Evolutionary conservation across 1,140 invertebrate species (phyloP), one percentile per base, ranked within the genome.

Genomic region (Caerostris extrusa): DNA sequence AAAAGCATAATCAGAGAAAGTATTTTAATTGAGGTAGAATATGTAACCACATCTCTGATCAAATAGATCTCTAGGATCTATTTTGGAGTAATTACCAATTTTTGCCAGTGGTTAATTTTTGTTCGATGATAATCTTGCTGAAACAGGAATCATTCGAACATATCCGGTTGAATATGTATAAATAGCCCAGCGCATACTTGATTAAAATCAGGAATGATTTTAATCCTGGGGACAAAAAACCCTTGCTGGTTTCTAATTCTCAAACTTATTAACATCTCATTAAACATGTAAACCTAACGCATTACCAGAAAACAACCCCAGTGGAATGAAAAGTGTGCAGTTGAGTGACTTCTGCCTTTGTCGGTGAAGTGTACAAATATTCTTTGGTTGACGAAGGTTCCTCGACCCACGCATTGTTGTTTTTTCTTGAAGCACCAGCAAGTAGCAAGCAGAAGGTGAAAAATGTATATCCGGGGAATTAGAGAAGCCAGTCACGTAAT

Each of bases 401-500:
- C n/a, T 71, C 87, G 87, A 64, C 50, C 71, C 71, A 19, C 50
- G 34, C 34, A 19, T 50, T 34, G 34, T 34, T 64, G 7, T 64
- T 64, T 7, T 64, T 64, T 64, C 17, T 5, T 34, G 71, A 17
- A 53, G 19, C 71, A 57, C 55, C 5, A 5, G 19, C 56, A 7
- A 7, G 50, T 8, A 61, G 17, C 60, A 61, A 2, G 85, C 7
- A 69, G 64, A 69, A 67, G 64, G 60, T 90, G 89, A 90, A 90
- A 90, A 90, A 90, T 90, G 71, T 56, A 92, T 60, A 57, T 88
- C 81, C n/a, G 60, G 60, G 77, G n/a, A 55, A 60, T 56, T 85
- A 61, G 17, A 69, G 53, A 85, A 57, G 34, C 90, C 5, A 57
- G 90, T 92, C 90, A 92, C 90, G 90, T 92, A 92, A 85, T 85